Base-by-base conservation (phyloP, 1,140 invertebrate species). In the Eumeta japonica region DNA sequence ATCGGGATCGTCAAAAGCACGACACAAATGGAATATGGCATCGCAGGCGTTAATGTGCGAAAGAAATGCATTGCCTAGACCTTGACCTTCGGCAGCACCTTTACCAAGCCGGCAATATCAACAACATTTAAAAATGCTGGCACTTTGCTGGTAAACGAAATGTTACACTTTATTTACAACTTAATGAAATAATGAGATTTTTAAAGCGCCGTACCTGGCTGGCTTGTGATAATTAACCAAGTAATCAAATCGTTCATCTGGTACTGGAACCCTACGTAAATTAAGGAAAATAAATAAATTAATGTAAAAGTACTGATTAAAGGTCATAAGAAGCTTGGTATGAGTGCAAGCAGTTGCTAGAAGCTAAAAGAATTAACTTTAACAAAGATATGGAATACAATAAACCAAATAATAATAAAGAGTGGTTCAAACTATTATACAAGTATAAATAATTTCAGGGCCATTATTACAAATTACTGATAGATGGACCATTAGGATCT, bases 1-100 rank as follows among this genome's bases (percentile, higher is more conserved):
- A 57, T 98, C 94, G 34, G 94, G 92, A 67, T 98, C 94, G 46
- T 98, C 96, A 66, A 99, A 99, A 13, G 93, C 93, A 94, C 97
- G 85, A 58, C 92, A 92, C 39, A 99, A 80, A 75, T 99, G 95
- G 65, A 99, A 99, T 48, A 99, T 88, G n/a, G 94, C 94, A 75
- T 99, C 97, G 67, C 97, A 99, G 4, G 95, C 96, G 66, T 88
- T 93, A 55, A 99, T 98, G 74, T 99, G 94, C 2, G 96, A 97
- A 3, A 99, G 81, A 72, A 99, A 99, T 42, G 92, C 94, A 75
- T 99, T 99, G 56, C 97, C 97, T 11, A 99, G 76, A 2, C 97
- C 97, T 76, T 99, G 93, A 1, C 97, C 97, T 71, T 98, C 94
- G 11, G 93, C 88, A 2, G 97, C 97, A 24, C 97, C 97, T 97